Evolutionary conservation across 2,888 invertebrate genomes (phyloP).

Genomic region (Calameuta filiformis): DNA sequence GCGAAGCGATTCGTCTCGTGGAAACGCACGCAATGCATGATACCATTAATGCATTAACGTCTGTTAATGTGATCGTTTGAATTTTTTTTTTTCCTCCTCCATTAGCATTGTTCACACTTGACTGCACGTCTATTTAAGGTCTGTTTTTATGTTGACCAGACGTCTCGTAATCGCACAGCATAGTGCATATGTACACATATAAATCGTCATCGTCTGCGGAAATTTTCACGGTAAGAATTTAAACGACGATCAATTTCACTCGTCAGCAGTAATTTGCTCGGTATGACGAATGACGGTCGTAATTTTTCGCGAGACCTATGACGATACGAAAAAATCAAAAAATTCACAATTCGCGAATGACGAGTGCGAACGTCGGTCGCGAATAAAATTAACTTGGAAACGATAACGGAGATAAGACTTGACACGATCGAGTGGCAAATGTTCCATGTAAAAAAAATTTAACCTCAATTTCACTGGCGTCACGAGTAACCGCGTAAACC

Average conservation of each 20-base stretch:
- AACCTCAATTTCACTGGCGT: not conserved
- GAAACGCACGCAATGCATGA: not conserved
- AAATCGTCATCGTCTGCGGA: no score
- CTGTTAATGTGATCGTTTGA: not conserved
- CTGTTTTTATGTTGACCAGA: not conserved
- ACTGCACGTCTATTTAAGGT: not conserved
- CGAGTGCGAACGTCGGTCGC: no score
- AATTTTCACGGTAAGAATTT: no score
- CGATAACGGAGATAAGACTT: no score
- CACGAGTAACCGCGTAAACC: not conserved
- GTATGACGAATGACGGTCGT: no score
- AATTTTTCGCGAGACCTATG: no score
- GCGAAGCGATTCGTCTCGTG: not conserved
- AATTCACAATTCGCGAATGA: not conserved
- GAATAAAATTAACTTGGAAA: no score
- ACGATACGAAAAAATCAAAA: no score
- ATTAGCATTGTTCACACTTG: not conserved
- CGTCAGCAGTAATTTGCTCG: no score
- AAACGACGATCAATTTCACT: no score
- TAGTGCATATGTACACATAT: no score
- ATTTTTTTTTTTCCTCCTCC: not conserved
- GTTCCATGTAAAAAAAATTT: not conserved
- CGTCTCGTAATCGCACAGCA: not conserved
- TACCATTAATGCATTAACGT: not conserved
- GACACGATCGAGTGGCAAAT: no score